phyloP scores from a whole-genome alignment of 2,797 vertebrate genomes.

The Spondyliosoma cantharus region DNA sequence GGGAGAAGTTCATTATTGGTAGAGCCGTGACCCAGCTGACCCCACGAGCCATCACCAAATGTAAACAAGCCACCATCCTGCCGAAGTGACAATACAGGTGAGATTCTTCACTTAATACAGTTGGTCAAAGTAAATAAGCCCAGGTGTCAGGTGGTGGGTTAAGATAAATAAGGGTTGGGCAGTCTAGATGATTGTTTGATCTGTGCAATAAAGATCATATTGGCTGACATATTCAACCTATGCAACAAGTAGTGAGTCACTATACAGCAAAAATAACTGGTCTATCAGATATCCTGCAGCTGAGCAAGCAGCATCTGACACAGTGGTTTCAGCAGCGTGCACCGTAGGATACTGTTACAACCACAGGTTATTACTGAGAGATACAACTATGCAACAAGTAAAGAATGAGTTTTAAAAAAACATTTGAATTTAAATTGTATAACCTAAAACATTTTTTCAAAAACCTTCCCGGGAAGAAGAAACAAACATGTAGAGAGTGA shows the following conservation, averaged over 20 bases:
- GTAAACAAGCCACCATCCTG: slow-evolving; percentile 94
- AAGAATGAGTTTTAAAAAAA: too few relatives aligned
- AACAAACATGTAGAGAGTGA: too few relatives aligned
- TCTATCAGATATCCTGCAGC: background rate
- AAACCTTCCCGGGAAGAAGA: too few relatives aligned
- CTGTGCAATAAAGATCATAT: slow-evolving; percentile 5
- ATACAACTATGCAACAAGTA: too few relatives aligned
- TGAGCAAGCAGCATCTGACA: background rate
- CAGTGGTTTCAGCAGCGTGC: too few relatives aligned
- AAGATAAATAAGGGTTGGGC: background rate
- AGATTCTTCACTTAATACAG: background rate
- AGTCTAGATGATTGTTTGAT: background rate
- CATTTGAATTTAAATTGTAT: too few relatives aligned
- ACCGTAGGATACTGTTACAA: too few relatives aligned
- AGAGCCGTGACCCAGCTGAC: slow-evolving; percentile 92
- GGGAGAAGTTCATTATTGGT: slow-evolving; percentile 91
- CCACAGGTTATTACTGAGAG: too few relatives aligned
- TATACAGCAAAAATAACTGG: background rate
- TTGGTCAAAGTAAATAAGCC: background rate
- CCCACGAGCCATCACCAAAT: slow-evolving; percentile 90
- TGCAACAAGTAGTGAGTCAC: background rate
- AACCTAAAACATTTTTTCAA: too few relatives aligned
- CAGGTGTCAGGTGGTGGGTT: background rate
- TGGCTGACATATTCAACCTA: background rate
- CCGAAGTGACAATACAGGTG: slow-evolving; percentile 13